Base-by-base conservation (phyloP, 2,888 invertebrate species). In the Cacoxenus indagator region DNA sequence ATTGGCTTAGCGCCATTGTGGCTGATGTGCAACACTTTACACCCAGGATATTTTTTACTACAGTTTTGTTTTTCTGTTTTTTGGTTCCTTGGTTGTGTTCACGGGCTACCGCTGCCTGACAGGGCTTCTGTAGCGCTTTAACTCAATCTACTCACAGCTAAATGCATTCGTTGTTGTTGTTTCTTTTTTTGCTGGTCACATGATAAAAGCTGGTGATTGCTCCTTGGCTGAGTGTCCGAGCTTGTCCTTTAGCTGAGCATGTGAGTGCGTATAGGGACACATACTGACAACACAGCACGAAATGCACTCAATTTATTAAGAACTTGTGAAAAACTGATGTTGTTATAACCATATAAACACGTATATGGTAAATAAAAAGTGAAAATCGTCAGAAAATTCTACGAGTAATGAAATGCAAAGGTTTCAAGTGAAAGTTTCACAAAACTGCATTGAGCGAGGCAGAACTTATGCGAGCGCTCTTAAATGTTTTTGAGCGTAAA, bases 1-100 rank as follows among this genome's bases (percentile, higher is more conserved):
- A 82, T 82, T 82, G 84, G 84, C 82, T 82, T 82, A 82, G 83
- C 82, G 84, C 82, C 82, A 82, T 82, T 82, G 84, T 77, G 82
- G 82, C 84, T 78, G 79, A 76, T 78, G 84, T 75, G 79, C 81
- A 79, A 78, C 78, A 78, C 78, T 78, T 78, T 78, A 73, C 78
- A 75, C 75, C 67, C 17, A 57, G 24, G 8, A 22, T 74, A 70
- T 37, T 19, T 29, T 27, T 64, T 46, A 17, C 24, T 22, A 8
- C 51, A 19, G 27, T 43, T 37, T 37, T 22, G n/a, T 37, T 61
- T 19, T 61, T 11, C 8, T 43, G 17, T 43, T 55, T 14, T 27
- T 27, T 64, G 48, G 27, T 1, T 48, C 51, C 11, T n/a, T 31
- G 51, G 19, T 29, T 37, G n/a, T 8, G 19, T 27, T 64, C n/a